Evolutionary conservation across 2,797 vertebrate species (phyloP).

Genomic region (Oryzias dopingdopingensis): DNA sequence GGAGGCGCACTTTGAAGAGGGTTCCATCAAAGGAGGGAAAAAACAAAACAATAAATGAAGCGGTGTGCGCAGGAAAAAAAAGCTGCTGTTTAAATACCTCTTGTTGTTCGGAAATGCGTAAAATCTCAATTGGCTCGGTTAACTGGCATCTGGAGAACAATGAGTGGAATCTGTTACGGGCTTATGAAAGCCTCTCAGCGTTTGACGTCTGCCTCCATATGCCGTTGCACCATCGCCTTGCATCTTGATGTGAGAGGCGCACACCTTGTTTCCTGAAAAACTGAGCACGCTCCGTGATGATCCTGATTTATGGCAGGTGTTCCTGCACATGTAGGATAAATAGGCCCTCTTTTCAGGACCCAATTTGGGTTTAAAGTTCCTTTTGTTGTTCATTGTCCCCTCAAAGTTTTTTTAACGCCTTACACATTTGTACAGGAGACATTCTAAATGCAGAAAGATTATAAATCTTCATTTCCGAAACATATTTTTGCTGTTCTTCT

Average conservation of each 20-base stretch:
- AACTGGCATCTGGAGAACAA: conserved; percentile 74
- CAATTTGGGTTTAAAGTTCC: too few relatives aligned
- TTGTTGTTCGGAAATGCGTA: conserved; percentile 67
- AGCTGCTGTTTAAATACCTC: conserved; percentile 65
- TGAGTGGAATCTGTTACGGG: conserved; percentile 57
- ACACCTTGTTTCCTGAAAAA: conserved; percentile 51
- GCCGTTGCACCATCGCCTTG: conserved; percentile 48
- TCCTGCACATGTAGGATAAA: too few relatives aligned
- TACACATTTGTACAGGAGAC: too few relatives aligned
- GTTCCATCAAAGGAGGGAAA: conserved; percentile 66
- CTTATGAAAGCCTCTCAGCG: conserved; percentile 63
- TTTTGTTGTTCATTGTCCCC: too few relatives aligned
- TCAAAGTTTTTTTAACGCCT: too few relatives aligned
- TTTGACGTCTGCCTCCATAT: conserved; percentile 57
- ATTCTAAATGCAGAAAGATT: too few relatives aligned
- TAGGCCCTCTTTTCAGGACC: too few relatives aligned
- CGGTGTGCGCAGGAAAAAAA: conserved; percentile 17
- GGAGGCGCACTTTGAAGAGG: conserved; percentile 71
- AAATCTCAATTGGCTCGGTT: conserved; percentile 69
- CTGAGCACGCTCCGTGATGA: too few relatives aligned
- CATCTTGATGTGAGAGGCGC: conserved; percentile 46
- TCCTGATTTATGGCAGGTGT: too few relatives aligned
- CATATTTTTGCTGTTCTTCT: too few relatives aligned
- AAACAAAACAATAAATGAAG: conserved; percentile 62
- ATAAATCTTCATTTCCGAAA: too few relatives aligned